Evolutionary conservation across 2,888 invertebrate species (phyloP).

Genomic region (Erebia ligea): DNA sequence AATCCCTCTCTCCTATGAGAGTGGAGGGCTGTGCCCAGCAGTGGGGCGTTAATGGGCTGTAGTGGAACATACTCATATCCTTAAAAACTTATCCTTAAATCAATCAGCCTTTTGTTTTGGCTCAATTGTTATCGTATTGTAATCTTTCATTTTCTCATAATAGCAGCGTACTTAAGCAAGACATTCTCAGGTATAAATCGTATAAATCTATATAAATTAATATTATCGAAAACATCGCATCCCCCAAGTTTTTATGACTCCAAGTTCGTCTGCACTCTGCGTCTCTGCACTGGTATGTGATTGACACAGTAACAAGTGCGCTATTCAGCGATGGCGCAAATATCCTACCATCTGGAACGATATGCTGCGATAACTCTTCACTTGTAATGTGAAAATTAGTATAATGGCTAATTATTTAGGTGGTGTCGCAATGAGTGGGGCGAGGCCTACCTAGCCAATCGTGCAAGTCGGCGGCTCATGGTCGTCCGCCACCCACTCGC

Average conservation of each 20-base stretch:
- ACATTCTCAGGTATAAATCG: no score
- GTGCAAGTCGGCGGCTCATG: conserved; percentile 72
- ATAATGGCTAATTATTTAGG: conserved; percentile 63
- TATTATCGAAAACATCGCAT: no score
- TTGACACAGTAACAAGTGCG: neutral
- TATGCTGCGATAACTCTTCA: conserved; percentile 17
- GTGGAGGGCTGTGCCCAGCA: no score
- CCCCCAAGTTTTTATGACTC: no score
- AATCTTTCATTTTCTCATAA: no score
- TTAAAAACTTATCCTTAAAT: neutral
- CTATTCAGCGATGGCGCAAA: conserved; percentile 21
- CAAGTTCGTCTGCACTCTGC: conserved; percentile 1
- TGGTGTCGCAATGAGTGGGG: conserved; percentile 69
- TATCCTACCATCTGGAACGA: conserved; percentile 29
- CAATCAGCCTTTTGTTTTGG: no score
- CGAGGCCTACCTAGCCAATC: conserved; percentile 68
- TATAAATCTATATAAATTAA: no score
- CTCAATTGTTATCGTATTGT: no score
- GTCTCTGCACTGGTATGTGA: conserved; percentile 6
- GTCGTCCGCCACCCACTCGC: conserved; percentile 79
- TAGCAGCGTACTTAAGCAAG: no score
- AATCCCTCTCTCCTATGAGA: no score
- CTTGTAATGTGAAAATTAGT: conserved; percentile 42
- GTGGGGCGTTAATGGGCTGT: no score
- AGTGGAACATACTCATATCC: no score